phyloP scores from a whole-genome alignment of 1,140 invertebrate species.

The Melanaphis sacchari region DNA sequence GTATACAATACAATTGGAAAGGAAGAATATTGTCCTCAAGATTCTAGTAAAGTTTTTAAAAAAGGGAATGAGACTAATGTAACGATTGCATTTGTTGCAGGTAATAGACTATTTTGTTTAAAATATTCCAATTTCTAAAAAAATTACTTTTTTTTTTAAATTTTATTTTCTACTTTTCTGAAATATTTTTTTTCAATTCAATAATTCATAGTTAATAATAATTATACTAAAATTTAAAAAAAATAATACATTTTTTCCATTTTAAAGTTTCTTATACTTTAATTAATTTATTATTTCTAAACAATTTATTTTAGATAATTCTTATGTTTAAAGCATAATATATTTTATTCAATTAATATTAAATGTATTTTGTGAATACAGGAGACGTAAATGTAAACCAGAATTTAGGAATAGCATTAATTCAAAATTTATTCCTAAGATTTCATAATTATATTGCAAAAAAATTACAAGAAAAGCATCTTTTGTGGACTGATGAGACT shows the following conservation, averaged over 20 bases:
- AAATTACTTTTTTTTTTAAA: neutral
- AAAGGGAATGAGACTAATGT: neutral
- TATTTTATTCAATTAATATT: neutral
- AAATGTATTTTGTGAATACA: slow-evolving; percentile 59
- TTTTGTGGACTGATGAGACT: slow-evolving; percentile 81
- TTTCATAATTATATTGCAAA: slow-evolving; percentile 83
- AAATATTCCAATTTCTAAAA: neutral
- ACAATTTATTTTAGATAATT: neutral
- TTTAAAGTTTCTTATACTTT: neutral
- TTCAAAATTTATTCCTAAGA: slow-evolving; percentile 80
- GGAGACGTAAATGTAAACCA: slow-evolving; percentile 82
- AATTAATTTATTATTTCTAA: neutral
- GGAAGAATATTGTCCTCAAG: neutral
- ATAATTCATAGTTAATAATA: too few species aligned
- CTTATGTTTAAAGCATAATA: too few species aligned
- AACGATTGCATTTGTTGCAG: neutral
- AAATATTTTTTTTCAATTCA: too few species aligned
- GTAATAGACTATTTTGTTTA: neutral
- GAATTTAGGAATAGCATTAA: slow-evolving; percentile 81
- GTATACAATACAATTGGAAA: neutral
- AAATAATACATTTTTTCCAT: neutral
- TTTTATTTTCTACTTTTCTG: too few species aligned
- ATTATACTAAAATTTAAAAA: neutral
- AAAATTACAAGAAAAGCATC: slow-evolving; percentile 73
- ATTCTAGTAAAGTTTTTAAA: neutral